Evolutionary conservation across 2,888 invertebrate genomes (phyloP).

Genomic region (Agrilus mali): DNA sequence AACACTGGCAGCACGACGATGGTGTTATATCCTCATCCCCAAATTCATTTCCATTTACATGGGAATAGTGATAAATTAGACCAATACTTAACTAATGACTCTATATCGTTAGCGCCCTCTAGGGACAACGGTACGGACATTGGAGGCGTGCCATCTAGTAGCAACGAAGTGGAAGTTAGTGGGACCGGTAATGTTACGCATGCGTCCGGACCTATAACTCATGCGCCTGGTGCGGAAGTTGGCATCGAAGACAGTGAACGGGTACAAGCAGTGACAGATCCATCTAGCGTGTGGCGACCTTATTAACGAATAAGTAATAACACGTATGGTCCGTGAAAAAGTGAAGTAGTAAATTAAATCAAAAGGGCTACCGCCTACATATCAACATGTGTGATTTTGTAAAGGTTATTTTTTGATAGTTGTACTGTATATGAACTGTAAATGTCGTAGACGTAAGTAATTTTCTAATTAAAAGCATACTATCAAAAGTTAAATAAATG

Average conservation of each 20-base stretch:
- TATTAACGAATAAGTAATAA: slow-evolving; percentile 38
- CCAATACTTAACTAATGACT: slow-evolving; percentile 46
- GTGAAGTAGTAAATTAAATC: no score
- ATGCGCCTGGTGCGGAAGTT: slow-evolving; percentile 9
- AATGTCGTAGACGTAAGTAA: no score
- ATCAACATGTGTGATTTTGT: no score
- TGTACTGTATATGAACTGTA: no score
- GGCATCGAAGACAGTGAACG: slow-evolving; percentile 9
- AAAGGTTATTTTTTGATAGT: no score
- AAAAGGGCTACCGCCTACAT: no score
- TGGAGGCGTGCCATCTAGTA: slow-evolving; percentile 35
- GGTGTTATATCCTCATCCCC: slow-evolving; percentile 66
- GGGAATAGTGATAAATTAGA: slow-evolving; percentile 50
- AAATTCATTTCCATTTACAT: slow-evolving; percentile 72
- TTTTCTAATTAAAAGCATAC: no score
- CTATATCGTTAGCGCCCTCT: slow-evolving; percentile 36
- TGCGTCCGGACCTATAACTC: slow-evolving; percentile 26
- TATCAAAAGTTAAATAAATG: no score
- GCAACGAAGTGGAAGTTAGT: slow-evolving; percentile 35
- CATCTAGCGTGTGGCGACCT: slow-evolving; percentile 60
- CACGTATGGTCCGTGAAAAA: neutral
- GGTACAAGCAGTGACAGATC: slow-evolving; percentile 29
- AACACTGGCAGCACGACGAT: slow-evolving; percentile 51
- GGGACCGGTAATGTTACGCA: slow-evolving; percentile 36
- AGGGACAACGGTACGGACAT: slow-evolving; percentile 33